These are phyloP conservation scores for Atherinomorus stipes DNA, from an alignment of 2,113 vertebrate species.

Conservation along the genomic window DNA sequence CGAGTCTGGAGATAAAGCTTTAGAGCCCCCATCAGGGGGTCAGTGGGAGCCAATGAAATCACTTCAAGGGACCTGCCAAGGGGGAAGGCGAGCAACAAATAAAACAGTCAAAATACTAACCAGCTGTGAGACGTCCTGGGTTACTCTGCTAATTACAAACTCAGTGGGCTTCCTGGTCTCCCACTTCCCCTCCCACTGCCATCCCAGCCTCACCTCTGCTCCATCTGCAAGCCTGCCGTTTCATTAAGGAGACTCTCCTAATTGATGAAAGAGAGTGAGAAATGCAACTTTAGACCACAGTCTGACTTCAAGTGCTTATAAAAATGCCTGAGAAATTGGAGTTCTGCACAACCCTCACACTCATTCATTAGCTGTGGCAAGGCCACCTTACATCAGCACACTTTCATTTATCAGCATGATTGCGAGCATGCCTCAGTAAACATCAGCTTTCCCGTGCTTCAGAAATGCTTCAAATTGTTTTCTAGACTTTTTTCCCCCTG, in stretches of 20 bases:
- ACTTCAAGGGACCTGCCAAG: slow-evolving; percentile 45
- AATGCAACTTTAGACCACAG: slow-evolving; percentile 63
- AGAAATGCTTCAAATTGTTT: slow-evolving; percentile 20
- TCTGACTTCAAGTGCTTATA: slow-evolving; percentile 61
- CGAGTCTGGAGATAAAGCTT: slow-evolving; percentile 39
- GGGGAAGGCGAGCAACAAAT: slow-evolving; percentile 53
- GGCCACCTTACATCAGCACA: slow-evolving; percentile 41
- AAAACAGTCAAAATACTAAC: slow-evolving; percentile 69
- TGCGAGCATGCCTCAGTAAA: slow-evolving; percentile 41
- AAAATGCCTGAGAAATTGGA: slow-evolving; percentile 68
- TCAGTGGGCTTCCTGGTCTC: slow-evolving; percentile 53
- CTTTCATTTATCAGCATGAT: slow-evolving; percentile 39
- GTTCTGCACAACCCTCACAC: slow-evolving; percentile 25
- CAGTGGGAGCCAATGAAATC: slow-evolving; percentile 51
- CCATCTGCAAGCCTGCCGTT: slow-evolving; percentile 65
- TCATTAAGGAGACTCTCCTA: slow-evolving; percentile 71
- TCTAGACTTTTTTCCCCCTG: slow-evolving; percentile 16
- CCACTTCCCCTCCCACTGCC: slow-evolving; percentile 26
- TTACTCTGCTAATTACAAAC: slow-evolving; percentile 80
- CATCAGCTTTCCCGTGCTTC: slow-evolving; percentile 11
- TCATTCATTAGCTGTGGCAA: slow-evolving; percentile 61
- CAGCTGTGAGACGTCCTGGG: slow-evolving; percentile 71
- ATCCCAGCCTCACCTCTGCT: slow-evolving; percentile 61
- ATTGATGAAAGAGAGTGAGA: slow-evolving; percentile 75
- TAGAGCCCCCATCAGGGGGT: slow-evolving; percentile 38